Conservation (phyloP, 30 jellyfish, hydroid and myxozoan species). For the Aurelia sp. region DNA sequence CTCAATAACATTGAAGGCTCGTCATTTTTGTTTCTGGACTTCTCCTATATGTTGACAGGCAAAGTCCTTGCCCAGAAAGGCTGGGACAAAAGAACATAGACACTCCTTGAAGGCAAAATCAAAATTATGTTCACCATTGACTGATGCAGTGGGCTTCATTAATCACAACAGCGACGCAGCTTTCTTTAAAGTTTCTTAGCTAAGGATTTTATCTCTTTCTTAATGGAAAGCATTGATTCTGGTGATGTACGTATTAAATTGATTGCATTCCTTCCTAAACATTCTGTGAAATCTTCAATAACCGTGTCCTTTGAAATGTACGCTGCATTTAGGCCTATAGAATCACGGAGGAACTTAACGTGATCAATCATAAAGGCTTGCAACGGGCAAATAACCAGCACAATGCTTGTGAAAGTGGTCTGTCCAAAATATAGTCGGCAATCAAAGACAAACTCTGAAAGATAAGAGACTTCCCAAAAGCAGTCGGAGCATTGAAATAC, state of each 20-base stretch:
- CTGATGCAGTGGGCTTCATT: slow-evolving; percentile 26
- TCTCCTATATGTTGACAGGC: no score
- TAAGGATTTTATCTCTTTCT: neutral
- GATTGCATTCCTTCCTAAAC: neutral
- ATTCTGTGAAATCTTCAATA: neutral
- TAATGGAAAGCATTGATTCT: neutral
- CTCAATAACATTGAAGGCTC: no score
- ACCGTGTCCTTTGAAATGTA: neutral
- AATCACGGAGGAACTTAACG: neutral
- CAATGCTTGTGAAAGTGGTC: no score
- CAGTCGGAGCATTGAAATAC: no score
- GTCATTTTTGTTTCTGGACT: no score
- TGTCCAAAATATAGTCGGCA: no score
- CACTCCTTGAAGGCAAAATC: neutral
- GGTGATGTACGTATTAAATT: neutral
- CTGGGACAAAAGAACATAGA: neutral
- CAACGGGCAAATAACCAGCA: no score
- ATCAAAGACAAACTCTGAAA: no score
- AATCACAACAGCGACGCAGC: slow-evolving; percentile 4
- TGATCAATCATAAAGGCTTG: no score
- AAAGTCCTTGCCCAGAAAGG: neutral
- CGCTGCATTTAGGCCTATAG: neutral
- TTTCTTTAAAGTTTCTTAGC: neutral
- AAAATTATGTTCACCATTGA: slow-evolving; percentile 3
- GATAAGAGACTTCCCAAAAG: no score